phyloP scores from a whole-genome alignment of 1,140 invertebrate genomes.

The Caenorhabditis latens region DNA sequence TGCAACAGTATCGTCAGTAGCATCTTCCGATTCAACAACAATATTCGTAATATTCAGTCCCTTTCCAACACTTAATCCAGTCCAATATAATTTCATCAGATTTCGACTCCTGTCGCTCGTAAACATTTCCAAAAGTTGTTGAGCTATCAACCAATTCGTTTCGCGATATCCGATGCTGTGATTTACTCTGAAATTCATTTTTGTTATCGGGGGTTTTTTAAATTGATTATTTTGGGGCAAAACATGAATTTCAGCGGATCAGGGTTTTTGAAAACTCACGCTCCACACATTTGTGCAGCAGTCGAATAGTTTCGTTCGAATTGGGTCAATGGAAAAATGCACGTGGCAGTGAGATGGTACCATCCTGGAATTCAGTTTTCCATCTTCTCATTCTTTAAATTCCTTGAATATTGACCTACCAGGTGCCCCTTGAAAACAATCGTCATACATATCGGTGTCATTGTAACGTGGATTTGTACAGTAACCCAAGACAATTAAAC shows the following conservation, averaged over 20 bases:
- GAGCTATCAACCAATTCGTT: slow-evolving; percentile 35
- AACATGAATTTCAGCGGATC: not conserved
- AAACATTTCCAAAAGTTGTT: not conserved
- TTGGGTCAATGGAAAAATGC: slow-evolving; percentile 39
- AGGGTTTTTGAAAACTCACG: not conserved
- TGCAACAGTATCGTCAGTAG: not conserved
- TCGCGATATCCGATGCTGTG: slow-evolving; percentile 39
- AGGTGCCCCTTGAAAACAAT: slow-evolving; percentile 14
- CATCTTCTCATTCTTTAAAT: not conserved
- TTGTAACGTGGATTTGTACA: slow-evolving; percentile 2
- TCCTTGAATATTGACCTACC: not conserved
- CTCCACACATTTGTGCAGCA: slow-evolving; percentile 42
- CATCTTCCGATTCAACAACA: slow-evolving; percentile 5
- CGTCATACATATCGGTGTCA: not conserved
- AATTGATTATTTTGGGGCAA: too few relatives aligned
- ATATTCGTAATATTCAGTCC: not conserved
- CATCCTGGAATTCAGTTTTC: slow-evolving; percentile 8
- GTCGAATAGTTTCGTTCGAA: slow-evolving; percentile 48
- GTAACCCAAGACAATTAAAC: slow-evolving; percentile 2
- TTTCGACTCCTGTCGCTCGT: not conserved
- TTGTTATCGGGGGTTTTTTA: too few relatives aligned
- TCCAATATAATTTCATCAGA: slow-evolving; percentile 22
- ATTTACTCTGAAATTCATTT: not conserved
- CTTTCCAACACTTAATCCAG: not conserved
- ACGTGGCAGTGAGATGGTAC: slow-evolving; percentile 20